These are phyloP conservation scores for Hephaestus fuliginosus DNA, from an alignment of 2,797 vertebrate species.

Conservation along the genomic window DNA sequence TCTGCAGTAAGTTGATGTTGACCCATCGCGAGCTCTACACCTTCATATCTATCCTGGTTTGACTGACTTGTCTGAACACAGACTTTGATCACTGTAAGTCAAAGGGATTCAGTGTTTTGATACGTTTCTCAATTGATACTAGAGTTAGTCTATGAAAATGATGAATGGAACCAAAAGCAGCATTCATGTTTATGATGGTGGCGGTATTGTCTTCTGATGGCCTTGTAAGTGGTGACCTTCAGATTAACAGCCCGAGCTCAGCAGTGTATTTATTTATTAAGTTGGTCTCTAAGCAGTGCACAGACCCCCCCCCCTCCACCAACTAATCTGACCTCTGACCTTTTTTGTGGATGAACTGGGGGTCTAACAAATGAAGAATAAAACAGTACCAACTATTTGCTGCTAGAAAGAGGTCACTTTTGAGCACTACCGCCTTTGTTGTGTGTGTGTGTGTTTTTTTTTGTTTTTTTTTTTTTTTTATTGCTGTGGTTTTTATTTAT, in stretches of 20 bases:
- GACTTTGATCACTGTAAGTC: too few relatives aligned
- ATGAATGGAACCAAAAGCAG: not conserved
- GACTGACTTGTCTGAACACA: too few relatives aligned
- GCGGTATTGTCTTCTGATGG: not conserved
- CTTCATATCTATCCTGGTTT: too few relatives aligned
- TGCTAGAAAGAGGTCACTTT: not conserved
- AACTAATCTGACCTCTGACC: constrained; percentile 23
- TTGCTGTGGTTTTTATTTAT: not conserved
- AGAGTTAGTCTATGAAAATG: not conserved
- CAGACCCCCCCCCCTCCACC: not conserved
- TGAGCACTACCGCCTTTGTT: not conserved
- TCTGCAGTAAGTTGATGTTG: too few relatives aligned
- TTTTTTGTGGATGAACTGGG: not conserved
- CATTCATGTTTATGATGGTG: not conserved
- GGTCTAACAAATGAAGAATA: not conserved
- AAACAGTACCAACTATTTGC: not conserved
- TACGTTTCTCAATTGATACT: too few relatives aligned
- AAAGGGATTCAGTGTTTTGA: too few relatives aligned
- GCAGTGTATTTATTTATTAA: not conserved
- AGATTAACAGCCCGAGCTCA: constrained; percentile 1
- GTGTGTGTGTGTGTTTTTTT: not conserved
- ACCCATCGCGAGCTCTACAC: too few relatives aligned
- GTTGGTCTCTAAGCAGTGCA: constrained; percentile 4
- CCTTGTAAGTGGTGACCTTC: not conserved
- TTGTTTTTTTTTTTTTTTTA: not conserved